A percentile compares a stretch with the other conserved stretches of the same genome.
These are phyloP conservation scores for Darevskia nairensis DNA, from an alignment of 2,797 vertebrate species.

Conservation along the genomic window DNA sequence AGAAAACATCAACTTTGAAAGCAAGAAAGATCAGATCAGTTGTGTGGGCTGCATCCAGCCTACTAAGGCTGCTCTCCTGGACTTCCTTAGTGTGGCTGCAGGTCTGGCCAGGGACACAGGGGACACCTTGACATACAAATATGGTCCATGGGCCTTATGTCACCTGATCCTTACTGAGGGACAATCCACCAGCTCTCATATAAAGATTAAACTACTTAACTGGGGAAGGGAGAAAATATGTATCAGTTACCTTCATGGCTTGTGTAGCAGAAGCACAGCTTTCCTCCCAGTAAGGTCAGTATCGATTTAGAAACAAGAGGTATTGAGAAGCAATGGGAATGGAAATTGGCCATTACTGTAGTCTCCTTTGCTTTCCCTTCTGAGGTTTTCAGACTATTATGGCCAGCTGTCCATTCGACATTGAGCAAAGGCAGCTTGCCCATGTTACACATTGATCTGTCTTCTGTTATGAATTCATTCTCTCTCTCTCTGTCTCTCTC, in stretches of 20 bases:
- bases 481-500: too few species aligned
- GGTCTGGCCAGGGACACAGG: background rate
- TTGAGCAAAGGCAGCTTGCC: background rate
- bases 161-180: background rate
- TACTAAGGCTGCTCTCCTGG: background rate
- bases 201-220: background rate
- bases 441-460: background rate
- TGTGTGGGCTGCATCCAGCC: background rate
- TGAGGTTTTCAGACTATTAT: background rate
- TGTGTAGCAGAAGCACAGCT: background rate
- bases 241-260: background rate
- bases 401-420: background rate
- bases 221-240: background rate
- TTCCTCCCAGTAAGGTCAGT: background rate
- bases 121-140: too few species aligned
- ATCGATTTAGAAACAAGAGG: background rate
- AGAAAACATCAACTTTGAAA: too few species aligned
- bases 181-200: background rate
- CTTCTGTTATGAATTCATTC: background rate
- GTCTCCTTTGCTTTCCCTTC: background rate
- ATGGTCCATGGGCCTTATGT: background rate
- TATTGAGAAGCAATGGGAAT: background rate
- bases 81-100: background rate
- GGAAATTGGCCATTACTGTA: background rate
- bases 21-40: background rate